Base-by-base conservation (phyloP, 2,113 vertebrate genomes). In the Clarias batrachus region DNA sequence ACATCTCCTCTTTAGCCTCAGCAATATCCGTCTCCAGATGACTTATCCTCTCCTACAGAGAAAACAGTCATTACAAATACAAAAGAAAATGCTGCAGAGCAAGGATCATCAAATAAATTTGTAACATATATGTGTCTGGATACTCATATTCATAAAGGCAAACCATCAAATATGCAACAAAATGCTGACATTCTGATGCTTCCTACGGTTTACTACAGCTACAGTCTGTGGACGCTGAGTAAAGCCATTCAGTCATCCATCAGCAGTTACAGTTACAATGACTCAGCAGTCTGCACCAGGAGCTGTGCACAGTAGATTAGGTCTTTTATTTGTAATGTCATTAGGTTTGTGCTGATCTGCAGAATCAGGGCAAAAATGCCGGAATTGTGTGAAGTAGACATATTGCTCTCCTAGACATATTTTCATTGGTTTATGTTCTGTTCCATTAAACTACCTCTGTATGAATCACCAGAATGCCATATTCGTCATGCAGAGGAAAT, bases 1-100 rank as follows among this genome's bases (percentile, higher is more conserved):
- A 96, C 97, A 99, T 96, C 92, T 97, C 96, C 89, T 94, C 94
- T 91, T 96, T 96, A 33, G 96, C 95, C 8, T 94, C 95, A 2
- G 90, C 71, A 79, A 96, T 95, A 48, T 96, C 94, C 60, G 87
- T 91, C 90, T 96, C 95, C 92, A 96, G 92, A 63, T 95, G 94
- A 84, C 88, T 92, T 91, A 96, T 95, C 86, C 92, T 94, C 85
- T 93, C 90, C 96, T 97, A 33, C 30, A 71, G 90, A 54, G n/a
- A 4, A 25, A 81, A 41, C 57, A 80, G 23, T 41, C 30, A 23
- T 52, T 27, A 41, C 37, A 16, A 65, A 74, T n/a, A 41, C 41
- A 30, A 14, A 73, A 23, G 8, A 85, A 59, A 57, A 54, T 68
- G 14, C 37, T 63, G 30, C 11, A 30, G 23, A 85, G 57, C 59